Conservation (phyloP, 2,888 invertebrate genomes). For the Aplocera efformata region DNA sequence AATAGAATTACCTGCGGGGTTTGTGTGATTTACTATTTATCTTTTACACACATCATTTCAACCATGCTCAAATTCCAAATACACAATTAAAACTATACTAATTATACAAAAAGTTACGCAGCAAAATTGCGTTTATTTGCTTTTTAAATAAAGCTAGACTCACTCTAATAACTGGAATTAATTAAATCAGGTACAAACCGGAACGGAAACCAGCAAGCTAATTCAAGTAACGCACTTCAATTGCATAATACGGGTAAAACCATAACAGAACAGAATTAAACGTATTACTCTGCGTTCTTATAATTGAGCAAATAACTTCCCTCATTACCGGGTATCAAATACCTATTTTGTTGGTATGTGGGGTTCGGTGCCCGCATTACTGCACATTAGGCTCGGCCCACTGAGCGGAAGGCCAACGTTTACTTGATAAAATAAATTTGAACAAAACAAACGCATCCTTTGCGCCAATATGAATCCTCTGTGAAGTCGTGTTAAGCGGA, state of each 20-base stretch:
- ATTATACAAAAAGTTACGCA: too few species aligned
- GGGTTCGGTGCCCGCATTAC: conserved; percentile 59
- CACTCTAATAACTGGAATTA: background rate
- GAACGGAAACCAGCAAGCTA: conserved; percentile 8
- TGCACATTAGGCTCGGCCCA: conserved; percentile 64
- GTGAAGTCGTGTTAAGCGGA: conserved; percentile 74
- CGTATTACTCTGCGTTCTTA: conserved; percentile 51
- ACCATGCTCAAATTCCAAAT: too few species aligned
- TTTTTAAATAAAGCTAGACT: too few species aligned
- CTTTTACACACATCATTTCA: too few species aligned
- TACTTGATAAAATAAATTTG: conserved; percentile 80
- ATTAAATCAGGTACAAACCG: background rate
- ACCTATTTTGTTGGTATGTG: conserved; percentile 37
- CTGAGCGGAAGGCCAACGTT: conserved; percentile 70
- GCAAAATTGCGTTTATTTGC: too few species aligned
- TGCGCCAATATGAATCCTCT: conserved; percentile 77
- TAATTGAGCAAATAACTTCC: conserved; percentile 68
- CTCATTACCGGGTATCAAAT: conserved; percentile 63
- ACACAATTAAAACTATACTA: too few species aligned
- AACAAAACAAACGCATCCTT: conserved; percentile 76
- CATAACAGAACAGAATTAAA: conserved; percentile 37
- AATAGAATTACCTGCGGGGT: too few species aligned
- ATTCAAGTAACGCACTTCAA: conserved; percentile 16
- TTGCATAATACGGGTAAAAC: conserved; percentile 27
- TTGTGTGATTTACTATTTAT: too few species aligned